A percentile compares a stretch with the other conserved stretches of the same genome.
Conservation (phyloP, 1,140 invertebrate genomes). For the Chelonus insularis region DNA sequence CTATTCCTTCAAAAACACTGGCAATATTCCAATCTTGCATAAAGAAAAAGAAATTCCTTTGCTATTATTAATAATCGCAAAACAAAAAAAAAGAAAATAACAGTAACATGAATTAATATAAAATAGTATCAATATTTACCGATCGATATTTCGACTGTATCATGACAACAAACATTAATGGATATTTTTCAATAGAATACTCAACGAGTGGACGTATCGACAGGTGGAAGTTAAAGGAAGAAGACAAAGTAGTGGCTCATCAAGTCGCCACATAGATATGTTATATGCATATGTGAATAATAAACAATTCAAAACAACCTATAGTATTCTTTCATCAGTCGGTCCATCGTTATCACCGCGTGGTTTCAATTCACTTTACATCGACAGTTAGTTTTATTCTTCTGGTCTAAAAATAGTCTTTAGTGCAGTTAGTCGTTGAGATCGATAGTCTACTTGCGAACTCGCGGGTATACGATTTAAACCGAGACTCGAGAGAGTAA, state of each 20-base stretch:
- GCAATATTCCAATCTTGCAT: too few species aligned
- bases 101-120: neutral
- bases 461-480: conserved; percentile 24
- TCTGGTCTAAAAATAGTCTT: conserved; percentile 24
- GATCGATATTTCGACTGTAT: conserved; percentile 7
- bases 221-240: conserved; percentile 18
- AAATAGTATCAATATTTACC: neutral
- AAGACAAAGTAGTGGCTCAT: neutral
- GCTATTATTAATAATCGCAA: too few species aligned
- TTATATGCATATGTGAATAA: neutral
- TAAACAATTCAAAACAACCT: conserved; percentile 3
- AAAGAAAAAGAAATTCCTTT: too few species aligned
- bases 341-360: conserved; percentile 11
- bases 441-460: conserved; percentile 29
- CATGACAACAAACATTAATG: neutral
- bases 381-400: conserved; percentile 1
- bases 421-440: conserved; percentile 18
- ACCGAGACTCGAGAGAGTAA: conserved; percentile 9
- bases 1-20: neutral
- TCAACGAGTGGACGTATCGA: conserved; percentile 17
- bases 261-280: neutral
- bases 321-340: neutral
- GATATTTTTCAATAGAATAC: neutral
- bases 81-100: neutral
- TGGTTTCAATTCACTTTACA: conserved; percentile 5